Percentiles rank a stretch among this genome's conserved stretches.
phyloP scores from a whole-genome alignment of 1,140 invertebrate genomes.

The Pseudobourletiella spinata region DNA sequence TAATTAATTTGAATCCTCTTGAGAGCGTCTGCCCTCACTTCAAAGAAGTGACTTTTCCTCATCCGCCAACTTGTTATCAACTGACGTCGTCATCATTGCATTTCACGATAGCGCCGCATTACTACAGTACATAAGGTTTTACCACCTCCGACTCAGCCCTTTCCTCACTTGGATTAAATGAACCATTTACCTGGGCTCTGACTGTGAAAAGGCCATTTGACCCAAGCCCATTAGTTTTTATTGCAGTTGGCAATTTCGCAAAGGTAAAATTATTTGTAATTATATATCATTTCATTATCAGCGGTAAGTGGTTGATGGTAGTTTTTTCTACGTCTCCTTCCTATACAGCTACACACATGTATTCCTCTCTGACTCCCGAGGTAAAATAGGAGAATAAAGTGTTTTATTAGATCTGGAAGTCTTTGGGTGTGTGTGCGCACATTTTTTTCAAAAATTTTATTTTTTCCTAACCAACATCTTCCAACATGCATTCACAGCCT shows the following conservation, averaged over 20 bases:
- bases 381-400: not conserved
- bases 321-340: not conserved
- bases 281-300: not conserved
- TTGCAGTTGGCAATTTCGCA: not conserved
- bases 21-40: too few relatives aligned
- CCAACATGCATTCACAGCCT: not conserved
- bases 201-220: not conserved
- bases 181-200: not conserved
- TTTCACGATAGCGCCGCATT: too few relatives aligned
- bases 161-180: not conserved
- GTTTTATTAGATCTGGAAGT: not conserved
- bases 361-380: too few relatives aligned
- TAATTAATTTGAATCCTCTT: too few relatives aligned
- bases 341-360: too few relatives aligned
- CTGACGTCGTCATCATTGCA: not conserved
- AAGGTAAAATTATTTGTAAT: not conserved
- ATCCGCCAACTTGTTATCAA: not conserved
- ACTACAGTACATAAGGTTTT: too few relatives aligned
- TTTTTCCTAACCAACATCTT: not conserved
- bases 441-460: too few relatives aligned
- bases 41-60: not conserved
- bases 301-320: not conserved
- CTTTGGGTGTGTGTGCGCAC: not conserved
- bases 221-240: not conserved
- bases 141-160: too few relatives aligned